Evolutionary conservation across 2,797 vertebrate genomes (phyloP), one percentile per base, ranked within the genome.

Genomic region (Sarcophilus harrisii): DNA sequence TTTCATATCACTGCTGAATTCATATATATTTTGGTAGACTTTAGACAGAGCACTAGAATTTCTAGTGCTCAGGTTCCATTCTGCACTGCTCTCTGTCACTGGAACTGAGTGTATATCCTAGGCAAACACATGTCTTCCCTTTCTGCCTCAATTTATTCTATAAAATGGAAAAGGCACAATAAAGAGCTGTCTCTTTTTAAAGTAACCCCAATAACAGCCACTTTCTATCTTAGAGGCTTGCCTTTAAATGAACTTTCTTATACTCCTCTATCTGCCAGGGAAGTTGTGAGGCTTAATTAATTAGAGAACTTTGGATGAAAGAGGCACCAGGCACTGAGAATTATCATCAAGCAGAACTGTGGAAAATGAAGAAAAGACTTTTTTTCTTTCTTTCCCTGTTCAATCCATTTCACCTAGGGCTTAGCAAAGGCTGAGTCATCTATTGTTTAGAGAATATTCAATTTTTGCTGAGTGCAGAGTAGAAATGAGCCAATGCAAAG

Each of bases 381-480:
- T 98, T 52, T 95, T 97, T 98, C 97, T 97, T 96, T 98, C 96
- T 97, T 93, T 97, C 95, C 98, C 98, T 98, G 96, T 97, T 97
- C 98, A 98, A 98, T 98, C 93, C 95, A 98, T 98, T 98, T 98
- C 98, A 97, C 97, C 97, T 98, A 96, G 96, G 97, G 98, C 95
- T 97, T 98, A 96, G 96, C 94, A 94, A 98, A 98, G 96, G 96
- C 97, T 98, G 97, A 98, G 97, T 98, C 98, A 98, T 98, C 97
- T 98, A 98, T 97, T 98, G 97, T 98, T 98, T 97, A 94, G 96
- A 95, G 97, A 98, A 97, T 96, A 98, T 94, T 97, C 97, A n/a
- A 90, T 96, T 97, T 98, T 98, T 98, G 98, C 98, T 98, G 98
- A 97, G 95, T 97, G 94, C 93, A 91, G 96, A 94, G 92, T 96